Evolutionary conservation across 2,888 invertebrate genomes (phyloP).

Genomic region (Zaprionus lineosus): DNA sequence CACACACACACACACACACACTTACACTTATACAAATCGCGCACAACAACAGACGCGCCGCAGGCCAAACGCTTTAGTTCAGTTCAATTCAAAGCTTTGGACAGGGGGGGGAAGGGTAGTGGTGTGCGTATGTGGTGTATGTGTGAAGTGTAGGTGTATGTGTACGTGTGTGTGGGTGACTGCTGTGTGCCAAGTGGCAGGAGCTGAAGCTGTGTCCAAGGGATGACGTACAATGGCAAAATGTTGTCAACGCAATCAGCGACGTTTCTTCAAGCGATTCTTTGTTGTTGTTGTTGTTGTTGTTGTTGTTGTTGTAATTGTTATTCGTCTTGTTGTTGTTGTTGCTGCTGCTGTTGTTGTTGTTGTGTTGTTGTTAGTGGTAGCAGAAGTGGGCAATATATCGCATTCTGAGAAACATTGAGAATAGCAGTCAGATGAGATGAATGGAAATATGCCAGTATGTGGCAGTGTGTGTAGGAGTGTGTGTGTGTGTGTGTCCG

Average conservation of each 20-base stretch:
- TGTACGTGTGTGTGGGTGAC: no score
- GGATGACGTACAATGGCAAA: constrained; percentile 68
- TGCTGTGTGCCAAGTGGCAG: no score
- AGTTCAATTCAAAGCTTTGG: background rate
- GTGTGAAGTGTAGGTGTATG: no score
- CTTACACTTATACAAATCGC: constrained; percentile 22
- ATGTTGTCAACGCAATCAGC: constrained; percentile 79
- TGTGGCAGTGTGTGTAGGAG: background rate
- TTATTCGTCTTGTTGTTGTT: constrained; percentile 4
- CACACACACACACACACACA: constrained; percentile 11
- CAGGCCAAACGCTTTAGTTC: background rate
- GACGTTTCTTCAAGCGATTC: constrained; percentile 35
- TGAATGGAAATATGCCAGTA: constrained; percentile 19
- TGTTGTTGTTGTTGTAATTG: constrained; percentile 37
- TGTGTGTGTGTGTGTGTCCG: constrained; percentile 2
- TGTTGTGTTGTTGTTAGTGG: constrained; percentile 54
- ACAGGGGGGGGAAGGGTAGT: background rate
- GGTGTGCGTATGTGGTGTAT: constrained; percentile 24
- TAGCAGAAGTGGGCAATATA: constrained; percentile 52
- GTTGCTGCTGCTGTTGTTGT: constrained; percentile 28
- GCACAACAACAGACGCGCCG: constrained; percentile 15
- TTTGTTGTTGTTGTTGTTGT: constrained; percentile 18
- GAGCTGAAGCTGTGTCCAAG: no score
- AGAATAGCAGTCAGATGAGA: constrained; percentile 23
- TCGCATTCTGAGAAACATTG: constrained; percentile 18